Base-by-base conservation (phyloP, 2,888 invertebrate species). In the Mayetiola destructor region DNA sequence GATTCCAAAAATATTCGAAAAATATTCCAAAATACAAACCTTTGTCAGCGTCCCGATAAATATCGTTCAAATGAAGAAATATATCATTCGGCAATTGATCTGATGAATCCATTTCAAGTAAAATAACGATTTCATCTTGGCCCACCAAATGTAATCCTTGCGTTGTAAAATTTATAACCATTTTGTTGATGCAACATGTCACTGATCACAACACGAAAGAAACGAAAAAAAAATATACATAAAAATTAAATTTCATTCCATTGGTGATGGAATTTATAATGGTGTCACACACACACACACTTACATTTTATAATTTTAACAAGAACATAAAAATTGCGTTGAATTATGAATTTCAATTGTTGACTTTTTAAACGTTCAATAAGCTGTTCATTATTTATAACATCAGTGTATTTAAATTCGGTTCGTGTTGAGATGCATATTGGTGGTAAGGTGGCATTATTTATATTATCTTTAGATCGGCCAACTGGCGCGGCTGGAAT, bases 101-200 rank as follows among this genome's bases (percentile, higher is more conserved):
- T 64, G 84, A 82, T 57, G 78, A 77, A 3, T 81, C 79, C 32
- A 79, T 72, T 68, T 88, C 87, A 21, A 90, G 70, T 37, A 89
- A 67, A 58, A 88, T 77, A 52, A 88, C 79, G 20, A 91, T 74
- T 72, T 90, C 90, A 66, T 89, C 88, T 67, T 88, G 89, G 2
- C 87, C 88, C 18, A 88, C 87, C 59, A 82, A 81, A 59, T 82
- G 81, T 69, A 90, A 74, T 14, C 90, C 90, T 62, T 78, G 76
- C 0, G 87, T 85, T 21, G 84, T 80, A 64, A 88, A 82, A 67
- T 85, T 85, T 80, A 89, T 87, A 59, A 82, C 82, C 60, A 75
- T 75, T 63, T 79, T 80, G 65, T 83, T 82, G 60, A 85, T 79
- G 67, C 85, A 85, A 66, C 88, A 88, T 64, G 81, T 81, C 75